phyloP scores from a whole-genome alignment of 2,113 vertebrate genomes.

The Mirza zaza region DNA sequence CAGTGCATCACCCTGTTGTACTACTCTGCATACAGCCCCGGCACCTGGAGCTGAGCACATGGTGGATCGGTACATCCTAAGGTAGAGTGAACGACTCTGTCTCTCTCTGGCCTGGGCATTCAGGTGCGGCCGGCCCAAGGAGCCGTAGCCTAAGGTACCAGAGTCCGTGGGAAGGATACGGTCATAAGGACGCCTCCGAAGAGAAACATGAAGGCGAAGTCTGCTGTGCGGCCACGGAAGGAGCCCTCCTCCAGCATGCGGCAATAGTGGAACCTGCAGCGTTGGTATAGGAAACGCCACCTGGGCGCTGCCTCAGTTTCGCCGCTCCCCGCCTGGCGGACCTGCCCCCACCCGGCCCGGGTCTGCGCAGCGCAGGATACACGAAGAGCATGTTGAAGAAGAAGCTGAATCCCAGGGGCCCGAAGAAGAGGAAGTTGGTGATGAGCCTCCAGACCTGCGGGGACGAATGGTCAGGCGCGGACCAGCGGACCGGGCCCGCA shows the following conservation, averaged over 20 bases:
- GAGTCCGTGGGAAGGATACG: slow-evolving; percentile 87
- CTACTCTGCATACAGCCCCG: background rate
- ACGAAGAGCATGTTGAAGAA: slow-evolving; percentile 94
- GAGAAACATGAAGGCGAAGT: slow-evolving; percentile 94
- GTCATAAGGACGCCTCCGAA: slow-evolving; percentile 91
- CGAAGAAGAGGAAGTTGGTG: slow-evolving; percentile 93
- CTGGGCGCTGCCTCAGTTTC: slow-evolving; percentile 28
- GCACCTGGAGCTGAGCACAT: background rate
- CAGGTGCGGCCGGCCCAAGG: background rate
- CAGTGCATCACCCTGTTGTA: too few species aligned
- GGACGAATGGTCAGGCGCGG: background rate
- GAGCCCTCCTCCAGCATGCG: slow-evolving; percentile 93
- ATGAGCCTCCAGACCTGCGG: slow-evolving; percentile 91
- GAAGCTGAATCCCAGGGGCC: slow-evolving; percentile 91
- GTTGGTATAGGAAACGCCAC: slow-evolving; percentile 84
- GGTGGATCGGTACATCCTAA: background rate
- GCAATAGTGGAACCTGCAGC: slow-evolving; percentile 90
- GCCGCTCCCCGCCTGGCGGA: background rate
- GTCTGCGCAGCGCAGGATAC: slow-evolving; percentile 86
- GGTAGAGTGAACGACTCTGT: background rate
- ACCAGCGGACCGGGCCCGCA: accelerated
- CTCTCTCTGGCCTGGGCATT: background rate
- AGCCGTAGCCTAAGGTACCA: background rate
- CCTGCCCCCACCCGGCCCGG: background rate
- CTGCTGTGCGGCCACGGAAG: slow-evolving; percentile 91